Conservation (phyloP, 2,888 invertebrate genomes). For the Drepana falcataria region DNA sequence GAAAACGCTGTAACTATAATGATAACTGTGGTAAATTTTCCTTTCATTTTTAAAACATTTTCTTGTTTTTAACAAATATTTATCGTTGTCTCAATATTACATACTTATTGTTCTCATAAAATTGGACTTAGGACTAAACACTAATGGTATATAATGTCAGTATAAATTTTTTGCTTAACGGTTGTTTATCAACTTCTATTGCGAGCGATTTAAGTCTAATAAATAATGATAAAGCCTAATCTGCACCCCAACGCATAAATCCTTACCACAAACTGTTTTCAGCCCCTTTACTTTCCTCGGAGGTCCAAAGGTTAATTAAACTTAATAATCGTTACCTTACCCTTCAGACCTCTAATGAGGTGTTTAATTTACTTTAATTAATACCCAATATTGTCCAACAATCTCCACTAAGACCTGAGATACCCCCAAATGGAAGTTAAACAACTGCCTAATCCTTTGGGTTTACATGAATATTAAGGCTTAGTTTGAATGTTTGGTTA, state of each 20-base stretch:
- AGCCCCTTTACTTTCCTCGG: neutral
- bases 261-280: neutral
- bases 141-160: no score
- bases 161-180: no score
- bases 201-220: no score
- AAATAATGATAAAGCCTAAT: no score
- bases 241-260: neutral
- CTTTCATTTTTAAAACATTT: no score
- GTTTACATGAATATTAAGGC: constrained; percentile 22
- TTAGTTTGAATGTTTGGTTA: constrained; percentile 6
- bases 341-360: neutral
- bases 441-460: constrained; percentile 21
- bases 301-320: neutral
- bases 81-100: no score
- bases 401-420: constrained; percentile 4
- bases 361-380: constrained; percentile 6
- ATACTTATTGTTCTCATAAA: no score
- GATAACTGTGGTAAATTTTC: no score
- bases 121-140: no score
- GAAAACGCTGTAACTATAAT: no score
- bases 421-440: constrained; percentile 20
- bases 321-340: neutral
- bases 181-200: no score
- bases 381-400: constrained; percentile 3
- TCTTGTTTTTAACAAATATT: no score